Base-by-base conservation (phyloP, 2,113 vertebrate genomes). In the Cariama cristata region DNA sequence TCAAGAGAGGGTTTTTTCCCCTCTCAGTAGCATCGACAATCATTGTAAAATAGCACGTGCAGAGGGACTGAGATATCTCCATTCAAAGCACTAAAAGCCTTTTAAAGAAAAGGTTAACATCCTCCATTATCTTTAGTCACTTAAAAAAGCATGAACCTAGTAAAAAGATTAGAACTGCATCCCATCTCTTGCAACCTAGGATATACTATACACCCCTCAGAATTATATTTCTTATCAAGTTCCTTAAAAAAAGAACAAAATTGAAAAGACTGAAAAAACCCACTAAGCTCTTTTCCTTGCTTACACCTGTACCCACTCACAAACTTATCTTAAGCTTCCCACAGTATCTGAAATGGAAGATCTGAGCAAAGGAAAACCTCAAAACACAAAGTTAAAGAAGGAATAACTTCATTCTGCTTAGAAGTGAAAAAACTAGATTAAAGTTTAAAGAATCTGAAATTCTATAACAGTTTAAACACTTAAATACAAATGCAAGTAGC, bases 401-500 rank as follows among this genome's bases (percentile, higher is more conserved):
- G 60, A 95, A 55, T 72, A 91, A 90, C 58, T 77, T 95, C 6
- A 13, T 85, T 81, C 58, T 82, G 22, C 42, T 75, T 71, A 73
- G 45, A 22, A 93, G 12, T 76, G 17, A 83, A 68, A 97, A 80
- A 69, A 40, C 3, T 17, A 18, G 17, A 71, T 49, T 85, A 55
- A 96, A 69, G 27, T 47, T 96, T 83, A 94, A 95, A 84, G 73
- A 85, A 63, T 63, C n/a, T 49, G 60, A 88, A 74, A 83, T 75
- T 96, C 95, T 68, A 23, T 81, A 90, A 85, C 47, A 66, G 75
- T 93, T 97, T 80, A 94, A 97, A 97, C 64, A 86, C 84, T 87
- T 86, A 95, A 90, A 96, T 79, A 47, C 55, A 85, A 84, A 89
- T 82, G 33, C 32, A 95, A 91, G 47, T 33, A 49, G 72, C 81